phyloP scores from a whole-genome alignment of 1,140 invertebrate species.

The Acromyrmex heyeri region DNA sequence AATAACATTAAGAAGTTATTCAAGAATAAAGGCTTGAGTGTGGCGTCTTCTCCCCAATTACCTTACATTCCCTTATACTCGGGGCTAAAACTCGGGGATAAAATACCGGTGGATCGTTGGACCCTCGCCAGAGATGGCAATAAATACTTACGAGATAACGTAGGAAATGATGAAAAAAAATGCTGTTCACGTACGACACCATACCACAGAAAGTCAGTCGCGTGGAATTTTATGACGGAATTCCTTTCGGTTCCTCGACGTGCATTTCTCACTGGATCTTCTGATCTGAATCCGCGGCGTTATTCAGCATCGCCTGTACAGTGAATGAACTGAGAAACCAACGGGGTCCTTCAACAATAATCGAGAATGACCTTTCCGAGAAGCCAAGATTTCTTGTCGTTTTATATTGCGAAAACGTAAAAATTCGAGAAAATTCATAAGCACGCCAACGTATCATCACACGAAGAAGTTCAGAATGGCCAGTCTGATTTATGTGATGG shows the following conservation, averaged over 20 bases:
- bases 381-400: background rate
- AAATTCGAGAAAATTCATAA: background rate
- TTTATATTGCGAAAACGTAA: background rate
- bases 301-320: background rate
- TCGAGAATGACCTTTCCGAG: background rate
- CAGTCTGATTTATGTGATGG: background rate
- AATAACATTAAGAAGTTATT: too few species aligned
- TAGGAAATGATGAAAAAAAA: slow-evolving; percentile 33
- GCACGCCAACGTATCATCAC: too few species aligned
- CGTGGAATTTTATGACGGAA: slow-evolving; percentile 34
- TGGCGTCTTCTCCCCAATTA: too few species aligned
- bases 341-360: background rate
- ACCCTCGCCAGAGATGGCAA: slow-evolving; percentile 34
- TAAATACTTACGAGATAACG: slow-evolving; percentile 28
- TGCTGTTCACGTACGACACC: slow-evolving; percentile 3
- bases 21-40: too few species aligned
- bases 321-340: background rate
- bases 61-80: background rate
- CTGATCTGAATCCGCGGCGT: background rate
- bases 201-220: slow-evolving; percentile 2
- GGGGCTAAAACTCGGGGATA: background rate
- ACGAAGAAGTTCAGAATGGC: background rate
- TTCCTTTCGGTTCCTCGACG: background rate
- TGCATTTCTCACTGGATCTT: slow-evolving; percentile 18
- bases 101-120: slow-evolving; percentile 12